Evolutionary conservation across 1,140 invertebrate genomes (phyloP).

Genomic region (Lepidurus arcticus): DNA sequence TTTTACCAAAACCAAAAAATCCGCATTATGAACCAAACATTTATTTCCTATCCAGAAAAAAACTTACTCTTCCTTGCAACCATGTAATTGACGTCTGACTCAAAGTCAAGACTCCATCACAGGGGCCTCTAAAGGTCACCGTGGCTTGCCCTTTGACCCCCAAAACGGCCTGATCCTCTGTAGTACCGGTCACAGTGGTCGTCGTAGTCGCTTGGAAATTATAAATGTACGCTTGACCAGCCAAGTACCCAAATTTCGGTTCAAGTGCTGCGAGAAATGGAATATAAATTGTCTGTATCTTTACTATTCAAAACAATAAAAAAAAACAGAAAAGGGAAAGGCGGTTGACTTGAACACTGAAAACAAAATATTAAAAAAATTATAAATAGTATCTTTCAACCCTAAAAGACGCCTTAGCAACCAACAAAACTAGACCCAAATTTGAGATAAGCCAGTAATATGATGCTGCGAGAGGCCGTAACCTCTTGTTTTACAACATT

Average conservation of each 20-base stretch:
- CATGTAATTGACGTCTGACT: constrained; percentile 25
- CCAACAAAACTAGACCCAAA: neutral
- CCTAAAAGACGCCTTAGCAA: constrained; percentile 16
- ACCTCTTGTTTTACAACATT: constrained; percentile 12
- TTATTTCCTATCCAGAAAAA: neutral
- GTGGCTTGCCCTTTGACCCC: constrained; percentile 33
- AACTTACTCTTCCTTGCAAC: constrained; percentile 26
- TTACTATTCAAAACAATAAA: neutral
- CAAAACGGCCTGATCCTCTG: constrained; percentile 31
- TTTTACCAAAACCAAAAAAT: neutral
- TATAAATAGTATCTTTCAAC: neutral
- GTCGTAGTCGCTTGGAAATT: constrained; percentile 32
- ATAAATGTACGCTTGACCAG: constrained; percentile 34
- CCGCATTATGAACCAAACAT: neutral
- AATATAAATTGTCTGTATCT: neutral
- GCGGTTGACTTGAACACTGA: neutral
- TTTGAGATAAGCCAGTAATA: neutral
- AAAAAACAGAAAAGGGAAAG: neutral
- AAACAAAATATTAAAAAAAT: neutral
- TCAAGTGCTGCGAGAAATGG: constrained; percentile 25
- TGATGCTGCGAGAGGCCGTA: constrained; percentile 6
- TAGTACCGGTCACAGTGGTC: constrained; percentile 33
- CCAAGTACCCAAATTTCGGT: constrained; percentile 33
- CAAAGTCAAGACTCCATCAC: constrained; percentile 31
- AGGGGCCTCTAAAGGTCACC: constrained; percentile 30